These are phyloP conservation scores for Macrotis lagotis DNA, from an alignment of 2,113 vertebrate genomes.

Conservation along the genomic window DNA sequence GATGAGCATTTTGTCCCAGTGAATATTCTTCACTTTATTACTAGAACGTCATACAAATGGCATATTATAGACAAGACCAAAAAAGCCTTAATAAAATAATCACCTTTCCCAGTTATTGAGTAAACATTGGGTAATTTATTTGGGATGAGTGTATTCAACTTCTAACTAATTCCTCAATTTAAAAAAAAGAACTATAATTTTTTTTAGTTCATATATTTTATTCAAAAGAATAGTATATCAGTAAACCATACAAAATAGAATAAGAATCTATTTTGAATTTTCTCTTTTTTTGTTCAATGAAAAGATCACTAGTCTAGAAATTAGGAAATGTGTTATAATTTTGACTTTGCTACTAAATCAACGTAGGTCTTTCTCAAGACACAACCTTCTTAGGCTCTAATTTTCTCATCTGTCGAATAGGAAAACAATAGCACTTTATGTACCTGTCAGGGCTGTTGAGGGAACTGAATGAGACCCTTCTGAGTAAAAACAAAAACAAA, in stretches of 20 bases:
- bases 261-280: slow-evolving; percentile 13
- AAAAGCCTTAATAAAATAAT: slow-evolving; percentile 29
- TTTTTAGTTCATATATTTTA: slow-evolving; percentile 14
- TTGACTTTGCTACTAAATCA: slow-evolving; percentile 20
- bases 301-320: not conserved
- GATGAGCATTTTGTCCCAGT: slow-evolving; percentile 17
- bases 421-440: not conserved
- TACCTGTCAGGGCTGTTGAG: not conserved
- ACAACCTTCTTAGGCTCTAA: slow-evolving; percentile 7
- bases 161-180: not conserved
- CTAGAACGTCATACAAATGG: slow-evolving; percentile 26
- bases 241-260: not conserved
- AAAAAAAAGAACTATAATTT: not conserved
- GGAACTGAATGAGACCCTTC: not conserved
- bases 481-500: not conserved
- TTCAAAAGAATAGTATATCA: slow-evolving; percentile 3
- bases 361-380: not conserved
- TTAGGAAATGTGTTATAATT: slow-evolving; percentile 12
- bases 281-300: not conserved
- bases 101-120: slow-evolving; percentile 29
- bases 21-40: slow-evolving; percentile 31
- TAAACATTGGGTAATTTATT: not conserved
- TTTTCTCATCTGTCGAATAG: not conserved
- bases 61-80: not conserved
- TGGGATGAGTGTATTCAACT: slow-evolving; percentile 5